Base-by-base conservation (phyloP, 2,113 vertebrate genomes). In the Hipposideros armiger region DNA sequence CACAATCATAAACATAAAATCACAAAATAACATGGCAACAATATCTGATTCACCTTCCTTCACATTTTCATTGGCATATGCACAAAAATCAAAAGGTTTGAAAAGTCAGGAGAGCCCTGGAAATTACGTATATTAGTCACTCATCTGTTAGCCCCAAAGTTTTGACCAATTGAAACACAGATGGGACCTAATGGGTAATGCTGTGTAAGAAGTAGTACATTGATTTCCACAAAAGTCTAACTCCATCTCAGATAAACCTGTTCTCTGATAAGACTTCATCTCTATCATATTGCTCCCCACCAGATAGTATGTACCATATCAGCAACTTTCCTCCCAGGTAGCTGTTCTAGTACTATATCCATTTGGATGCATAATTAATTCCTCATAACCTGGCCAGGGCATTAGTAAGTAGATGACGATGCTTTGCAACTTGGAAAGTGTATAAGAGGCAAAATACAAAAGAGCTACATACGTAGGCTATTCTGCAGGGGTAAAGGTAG, bases 1-100 rank as follows among this genome's bases (percentile, higher is more conserved):
- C 62, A 90, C 7, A 17, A 96, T 54, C 14, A 82, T 69, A 94
- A 58, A 73, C 28, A 93, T 42, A 82, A 73, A 84, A 92, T 80
- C 47, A 84, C 70, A 91, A 87, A 74, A 42, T 36, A 67, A 76
- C 30, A 84, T 22, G 62, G 14, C 85, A 81, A 52, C 52, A 70
- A 70, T 80, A 94, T 40, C 54, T 76, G 14, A 81, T 85, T 95
- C 11, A 93, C 4, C 47, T 81, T 85, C 47, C 42, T 58, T 74
- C 66, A 95, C 30, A n/a, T 78, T 82, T 86, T 83, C 15, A 64
- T 40, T 89, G 20, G 66, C 17, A 28, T 47, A 82, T 56, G 66
- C 30, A 58, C 54, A 58, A 95, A 95, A 86, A 82, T 11, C 30
- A 45, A 72, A 88, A 73, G 11, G 2, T 22, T 4, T 85, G 42